Conservation (phyloP, 2,888 invertebrate genomes). For the Acleris literana region DNA sequence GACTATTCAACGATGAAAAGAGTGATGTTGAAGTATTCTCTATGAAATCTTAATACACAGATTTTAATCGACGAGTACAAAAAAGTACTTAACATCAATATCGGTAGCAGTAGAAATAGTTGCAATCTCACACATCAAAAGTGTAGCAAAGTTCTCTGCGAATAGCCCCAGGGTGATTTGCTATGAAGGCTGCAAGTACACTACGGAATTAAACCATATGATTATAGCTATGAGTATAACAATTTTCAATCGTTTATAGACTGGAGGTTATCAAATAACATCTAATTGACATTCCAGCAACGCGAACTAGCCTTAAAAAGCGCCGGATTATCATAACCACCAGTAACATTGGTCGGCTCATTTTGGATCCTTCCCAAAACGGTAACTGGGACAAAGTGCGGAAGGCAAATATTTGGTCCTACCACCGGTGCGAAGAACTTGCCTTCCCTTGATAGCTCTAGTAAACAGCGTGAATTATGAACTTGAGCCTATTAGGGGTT, state of each 20-base stretch:
- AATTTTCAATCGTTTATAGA: background rate
- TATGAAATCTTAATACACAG: too few species aligned
- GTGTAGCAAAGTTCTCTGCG: too few species aligned
- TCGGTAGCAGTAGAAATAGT: too few species aligned
- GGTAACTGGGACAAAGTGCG: constrained; percentile 32
- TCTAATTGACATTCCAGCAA: constrained; percentile 14
- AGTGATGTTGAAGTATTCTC: too few species aligned
- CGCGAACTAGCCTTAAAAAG: background rate
- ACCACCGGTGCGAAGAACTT: constrained; percentile 11
- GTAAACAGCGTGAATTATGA: constrained; percentile 24
- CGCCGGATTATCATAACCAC: constrained; percentile 18
- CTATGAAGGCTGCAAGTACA: too few species aligned
- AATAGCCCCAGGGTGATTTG: too few species aligned
- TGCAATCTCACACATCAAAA: too few species aligned
- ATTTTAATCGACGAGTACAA: too few species aligned
- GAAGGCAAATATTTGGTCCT: constrained; percentile 30
- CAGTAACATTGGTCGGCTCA: constrained; percentile 15
- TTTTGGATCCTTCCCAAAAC: constrained; percentile 27
- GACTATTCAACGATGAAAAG: too few species aligned
- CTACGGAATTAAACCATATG: too few species aligned
- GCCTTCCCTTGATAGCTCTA: constrained; percentile 23
- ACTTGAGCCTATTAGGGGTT: constrained; percentile 12
- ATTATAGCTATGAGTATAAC: too few species aligned
- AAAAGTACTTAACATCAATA: too few species aligned
- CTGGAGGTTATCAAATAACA: background rate